Conservation (phyloP, 2,113 vertebrate species). For the Trogon melanurus region DNA sequence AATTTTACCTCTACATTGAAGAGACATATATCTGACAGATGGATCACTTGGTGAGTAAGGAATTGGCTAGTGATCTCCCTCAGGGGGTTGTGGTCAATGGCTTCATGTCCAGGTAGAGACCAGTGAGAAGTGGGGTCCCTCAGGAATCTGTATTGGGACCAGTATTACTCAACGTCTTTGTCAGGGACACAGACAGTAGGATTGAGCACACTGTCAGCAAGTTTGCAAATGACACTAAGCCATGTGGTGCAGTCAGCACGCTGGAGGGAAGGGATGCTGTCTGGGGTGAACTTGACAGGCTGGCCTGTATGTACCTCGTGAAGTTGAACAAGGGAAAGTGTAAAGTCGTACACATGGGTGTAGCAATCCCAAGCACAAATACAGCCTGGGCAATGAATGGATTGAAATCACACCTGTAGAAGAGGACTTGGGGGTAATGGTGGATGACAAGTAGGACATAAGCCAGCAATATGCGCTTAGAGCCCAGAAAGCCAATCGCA, state of each 20-base stretch:
- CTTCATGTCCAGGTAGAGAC: background rate
- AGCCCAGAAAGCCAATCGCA: rapidly evolving
- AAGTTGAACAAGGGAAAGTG: background rate
- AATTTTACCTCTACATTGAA: background rate
- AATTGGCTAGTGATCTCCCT: background rate
- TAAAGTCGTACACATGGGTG: background rate
- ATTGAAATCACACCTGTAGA: background rate
- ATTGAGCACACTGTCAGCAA: background rate
- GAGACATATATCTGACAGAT: background rate
- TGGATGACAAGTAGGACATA: background rate
- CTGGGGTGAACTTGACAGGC: background rate
- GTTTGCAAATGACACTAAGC: background rate
- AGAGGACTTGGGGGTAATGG: rapidly evolving
- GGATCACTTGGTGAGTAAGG: background rate
- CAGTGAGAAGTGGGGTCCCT: background rate
- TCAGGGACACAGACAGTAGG: background rate
- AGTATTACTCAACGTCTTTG: background rate
- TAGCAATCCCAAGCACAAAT: background rate
- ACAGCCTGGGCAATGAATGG: background rate
- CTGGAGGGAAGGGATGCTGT: background rate
- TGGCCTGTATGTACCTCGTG: background rate
- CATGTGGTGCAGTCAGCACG: background rate
- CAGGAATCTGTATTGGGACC: rapidly evolving
- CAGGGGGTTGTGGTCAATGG: background rate
- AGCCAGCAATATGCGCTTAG: background rate